These are phyloP conservation scores for Pocillopora grandis DNA, from an alignment of 92 coral and sea anemone genomes.

Conservation along the genomic window DNA sequence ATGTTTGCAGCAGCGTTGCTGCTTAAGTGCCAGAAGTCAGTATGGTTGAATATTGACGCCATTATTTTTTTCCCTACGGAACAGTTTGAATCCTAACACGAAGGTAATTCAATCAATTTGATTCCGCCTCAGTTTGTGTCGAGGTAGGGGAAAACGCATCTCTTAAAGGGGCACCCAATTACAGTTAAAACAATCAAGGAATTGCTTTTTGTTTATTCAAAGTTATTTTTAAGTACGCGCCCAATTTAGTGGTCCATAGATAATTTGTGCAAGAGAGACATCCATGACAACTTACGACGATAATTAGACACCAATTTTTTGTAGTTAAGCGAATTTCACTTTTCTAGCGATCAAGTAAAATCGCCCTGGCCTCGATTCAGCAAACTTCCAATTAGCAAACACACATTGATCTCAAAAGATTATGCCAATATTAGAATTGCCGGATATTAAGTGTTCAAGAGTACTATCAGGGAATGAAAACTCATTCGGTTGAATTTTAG, in stretches of 20 bases:
- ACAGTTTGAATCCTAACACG: not conserved
- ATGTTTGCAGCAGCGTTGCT: not conserved
- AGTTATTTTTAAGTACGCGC: not conserved
- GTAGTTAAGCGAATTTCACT: too few relatives aligned
- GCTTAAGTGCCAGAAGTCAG: slow-evolving; percentile 23
- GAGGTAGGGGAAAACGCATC: not conserved
- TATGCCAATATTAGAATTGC: too few relatives aligned
- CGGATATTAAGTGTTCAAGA: too few relatives aligned
- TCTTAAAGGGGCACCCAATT: not conserved
- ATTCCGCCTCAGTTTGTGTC: not conserved
- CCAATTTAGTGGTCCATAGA: not conserved
- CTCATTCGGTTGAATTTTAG: too few relatives aligned
- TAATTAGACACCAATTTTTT: too few relatives aligned
- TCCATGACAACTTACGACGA: too few relatives aligned
- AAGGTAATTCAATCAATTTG: not conserved
- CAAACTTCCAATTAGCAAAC: too few relatives aligned
- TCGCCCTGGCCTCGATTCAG: too few relatives aligned
- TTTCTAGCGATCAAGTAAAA: too few relatives aligned
- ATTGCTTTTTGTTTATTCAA: not conserved
- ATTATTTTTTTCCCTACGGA: not conserved
- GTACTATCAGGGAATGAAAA: too few relatives aligned
- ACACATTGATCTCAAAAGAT: too few relatives aligned
- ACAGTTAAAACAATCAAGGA: not conserved
- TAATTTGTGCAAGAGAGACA: not conserved
- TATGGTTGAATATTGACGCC: slow-evolving; percentile 21